Base-by-base conservation (phyloP, 2,797 vertebrate species). In the Manis javanica region DNA sequence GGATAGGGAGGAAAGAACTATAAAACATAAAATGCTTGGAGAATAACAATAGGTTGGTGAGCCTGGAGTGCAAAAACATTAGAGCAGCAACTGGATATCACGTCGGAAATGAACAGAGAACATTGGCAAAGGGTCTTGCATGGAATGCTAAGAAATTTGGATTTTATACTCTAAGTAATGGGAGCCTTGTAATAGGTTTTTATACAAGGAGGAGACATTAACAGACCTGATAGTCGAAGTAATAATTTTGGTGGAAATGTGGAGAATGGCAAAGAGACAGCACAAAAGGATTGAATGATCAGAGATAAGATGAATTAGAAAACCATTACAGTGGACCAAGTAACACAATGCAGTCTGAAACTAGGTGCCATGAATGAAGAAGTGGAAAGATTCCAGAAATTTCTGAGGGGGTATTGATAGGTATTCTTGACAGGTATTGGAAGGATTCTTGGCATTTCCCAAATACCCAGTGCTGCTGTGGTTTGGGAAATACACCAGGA, bases 401-500 rank as follows among this genome's bases (percentile, higher is more conserved):
- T 91, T 90, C 68, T 66, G 24, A 37, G 2, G 7, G n/a, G 29
- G 82, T 64, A 72, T 26, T 72, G 68, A 84, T 61, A 90, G 59
- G 37, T 85, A 87, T 93, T 95, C 51, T 82, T 94, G 29, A 90
- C 34, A 16, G 51, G n/a, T 75, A 59, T 46, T 85, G n/a, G 46
- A 86, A 93, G 24, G 23, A 94, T 77, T 90, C 55, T 90, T 93
- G 82, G 59, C 55, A 91, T 42, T 66, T 85, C 51, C 34, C 53
- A 83, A 91, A 78, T 68, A 75, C 19, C 72, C 23, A 15, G 55
- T 91, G 37, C 37, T 85, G 85, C 89, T 63, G 26, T 82, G 29
- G 42, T 83, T 92, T 59, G 31, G 37, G 29, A 57, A 31, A 87
- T 55, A 31, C 16, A 63, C 24, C 81, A 89, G n/a, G 23, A 87